phyloP scores from a whole-genome alignment of 2,113 vertebrate genomes.

The Dinomys branickii region DNA sequence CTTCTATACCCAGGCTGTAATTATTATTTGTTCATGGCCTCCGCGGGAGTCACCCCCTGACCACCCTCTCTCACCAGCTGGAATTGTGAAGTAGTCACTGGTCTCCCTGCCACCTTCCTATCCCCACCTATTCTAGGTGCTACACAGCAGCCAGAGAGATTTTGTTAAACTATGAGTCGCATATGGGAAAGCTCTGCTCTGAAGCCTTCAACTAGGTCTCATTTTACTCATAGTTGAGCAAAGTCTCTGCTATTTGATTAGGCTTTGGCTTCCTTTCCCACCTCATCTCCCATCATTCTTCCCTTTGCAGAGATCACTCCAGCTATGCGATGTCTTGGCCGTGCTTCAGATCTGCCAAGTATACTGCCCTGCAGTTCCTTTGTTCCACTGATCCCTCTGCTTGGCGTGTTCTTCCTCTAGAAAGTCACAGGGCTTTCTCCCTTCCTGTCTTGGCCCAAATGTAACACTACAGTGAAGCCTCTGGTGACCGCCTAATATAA shows the following conservation, averaged over 20 bases:
- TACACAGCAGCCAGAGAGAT: neutral
- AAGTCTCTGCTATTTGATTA: neutral
- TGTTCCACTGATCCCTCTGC: neutral
- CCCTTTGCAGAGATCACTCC: neutral
- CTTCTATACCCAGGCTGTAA: neutral
- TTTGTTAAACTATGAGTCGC: neutral
- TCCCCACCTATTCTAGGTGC: neutral
- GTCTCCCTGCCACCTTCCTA: too few species aligned
- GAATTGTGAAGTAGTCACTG: neutral
- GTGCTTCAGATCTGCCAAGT: neutral
- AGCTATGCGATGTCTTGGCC: neutral
- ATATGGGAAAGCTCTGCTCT: neutral
- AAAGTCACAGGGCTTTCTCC: neutral
- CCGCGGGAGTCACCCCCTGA: neutral
- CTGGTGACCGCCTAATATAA: neutral
- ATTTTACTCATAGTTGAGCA: neutral
- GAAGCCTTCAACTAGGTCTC: neutral
- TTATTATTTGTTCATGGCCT: neutral
- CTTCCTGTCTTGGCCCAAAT: neutral
- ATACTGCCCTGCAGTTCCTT: neutral
- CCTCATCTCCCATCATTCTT: neutral
- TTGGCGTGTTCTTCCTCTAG: neutral
- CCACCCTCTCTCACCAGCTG: neutral
- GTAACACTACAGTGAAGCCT: neutral
- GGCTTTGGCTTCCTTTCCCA: neutral